Evolutionary conservation across 2,113 vertebrate genomes (phyloP).

Genomic region (Athene cunicularia): DNA sequence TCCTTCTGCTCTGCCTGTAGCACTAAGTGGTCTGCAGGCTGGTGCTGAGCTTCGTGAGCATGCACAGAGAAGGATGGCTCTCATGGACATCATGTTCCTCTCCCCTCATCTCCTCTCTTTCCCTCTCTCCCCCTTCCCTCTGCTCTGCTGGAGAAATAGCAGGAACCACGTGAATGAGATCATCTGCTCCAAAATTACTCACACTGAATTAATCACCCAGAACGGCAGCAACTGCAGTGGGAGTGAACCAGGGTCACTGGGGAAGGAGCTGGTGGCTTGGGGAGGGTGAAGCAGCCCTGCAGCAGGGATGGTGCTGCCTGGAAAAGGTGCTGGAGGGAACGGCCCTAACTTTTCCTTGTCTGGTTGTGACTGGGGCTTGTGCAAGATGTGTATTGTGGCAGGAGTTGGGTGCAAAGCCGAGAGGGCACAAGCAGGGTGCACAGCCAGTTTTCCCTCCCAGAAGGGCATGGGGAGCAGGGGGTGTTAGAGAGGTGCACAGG

Average conservation of each 20-base stretch:
- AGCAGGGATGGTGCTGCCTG: not conserved
- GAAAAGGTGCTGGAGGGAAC: not conserved
- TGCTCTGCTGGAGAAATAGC: not conserved
- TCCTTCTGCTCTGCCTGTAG: not conserved
- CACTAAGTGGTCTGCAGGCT: not conserved
- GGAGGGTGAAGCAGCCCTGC: not conserved
- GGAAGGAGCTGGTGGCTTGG: not conserved
- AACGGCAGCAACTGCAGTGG: not conserved
- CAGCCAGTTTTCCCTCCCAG: fast-evolving
- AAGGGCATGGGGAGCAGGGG: not conserved
- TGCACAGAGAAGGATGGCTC: fast-evolving
- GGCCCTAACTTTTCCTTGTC: not conserved
- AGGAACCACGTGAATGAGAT: conserved; percentile 49
- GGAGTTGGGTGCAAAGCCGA: not conserved
- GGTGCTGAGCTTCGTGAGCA: not conserved
- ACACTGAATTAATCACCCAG: conserved; percentile 62
- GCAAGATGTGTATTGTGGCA: not conserved
- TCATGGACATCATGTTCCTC: not conserved
- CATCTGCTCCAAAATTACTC: conserved; percentile 68
- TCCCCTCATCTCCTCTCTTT: not conserved
- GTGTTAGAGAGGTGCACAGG: not conserved
- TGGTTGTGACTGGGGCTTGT: not conserved
- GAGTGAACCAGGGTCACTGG: conserved; percentile 25
- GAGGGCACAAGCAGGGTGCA: not conserved
- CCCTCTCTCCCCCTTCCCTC: not conserved